phyloP scores from a whole-genome alignment of 1,140 invertebrate species.

The Hypothenemus hampei region DNA sequence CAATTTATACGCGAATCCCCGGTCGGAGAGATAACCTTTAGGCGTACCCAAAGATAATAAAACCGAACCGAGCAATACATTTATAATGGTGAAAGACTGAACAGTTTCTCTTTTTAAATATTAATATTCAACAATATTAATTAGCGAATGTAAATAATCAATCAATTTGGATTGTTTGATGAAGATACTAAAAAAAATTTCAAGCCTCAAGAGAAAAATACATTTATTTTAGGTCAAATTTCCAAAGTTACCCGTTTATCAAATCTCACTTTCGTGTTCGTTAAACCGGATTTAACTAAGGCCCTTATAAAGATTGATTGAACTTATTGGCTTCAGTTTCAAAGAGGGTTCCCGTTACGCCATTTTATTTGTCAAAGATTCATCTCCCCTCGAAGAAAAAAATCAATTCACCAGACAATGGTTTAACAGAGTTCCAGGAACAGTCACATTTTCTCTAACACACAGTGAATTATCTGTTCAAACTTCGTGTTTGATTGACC shows the following conservation, averaged over 20 bases:
- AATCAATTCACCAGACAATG: no score
- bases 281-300: no score
- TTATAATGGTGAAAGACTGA: background rate
- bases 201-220: background rate
- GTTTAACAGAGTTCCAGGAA: no score
- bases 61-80: background rate
- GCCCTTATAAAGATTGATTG: no score
- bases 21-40: conserved; percentile 7
- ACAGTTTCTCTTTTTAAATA: conserved; percentile 4
- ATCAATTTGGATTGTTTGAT: background rate
- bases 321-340: no score
- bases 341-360: no score
- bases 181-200: background rate
- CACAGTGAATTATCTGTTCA: background rate
- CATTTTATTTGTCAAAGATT: no score
- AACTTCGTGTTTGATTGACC: background rate
- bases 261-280: no score
- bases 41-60: background rate
- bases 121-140: conserved; percentile 1
- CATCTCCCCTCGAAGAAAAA: no score
- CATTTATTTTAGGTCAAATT: background rate
- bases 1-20: background rate
- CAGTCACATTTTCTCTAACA: no score
- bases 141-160: background rate
- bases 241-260: background rate